Conservation (phyloP, 2,797 vertebrate species). For the Alca torda region DNA sequence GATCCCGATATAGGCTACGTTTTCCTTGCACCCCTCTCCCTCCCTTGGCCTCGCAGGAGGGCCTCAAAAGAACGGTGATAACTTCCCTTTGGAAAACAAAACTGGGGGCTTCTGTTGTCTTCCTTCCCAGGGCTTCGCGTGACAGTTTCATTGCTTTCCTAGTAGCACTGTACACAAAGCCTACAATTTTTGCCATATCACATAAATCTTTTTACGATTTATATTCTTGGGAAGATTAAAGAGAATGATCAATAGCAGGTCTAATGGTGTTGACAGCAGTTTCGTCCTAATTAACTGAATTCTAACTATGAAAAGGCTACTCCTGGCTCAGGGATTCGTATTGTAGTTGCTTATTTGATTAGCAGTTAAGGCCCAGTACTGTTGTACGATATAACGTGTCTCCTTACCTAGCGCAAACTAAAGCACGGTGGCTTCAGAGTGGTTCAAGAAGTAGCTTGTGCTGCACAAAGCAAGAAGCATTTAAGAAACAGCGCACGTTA, state of each 20-base stretch:
- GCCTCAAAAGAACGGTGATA: neutral
- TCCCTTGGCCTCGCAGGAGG: neutral
- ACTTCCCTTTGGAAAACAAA: neutral
- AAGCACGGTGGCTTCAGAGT: neutral
- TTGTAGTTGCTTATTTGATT: neutral
- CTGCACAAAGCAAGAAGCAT: neutral
- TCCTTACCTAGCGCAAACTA: neutral
- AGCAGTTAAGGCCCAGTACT: neutral
- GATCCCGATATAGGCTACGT: neutral
- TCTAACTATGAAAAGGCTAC: conserved; percentile 1
- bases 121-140: neutral
- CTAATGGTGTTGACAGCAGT: conserved; percentile 11
- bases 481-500: neutral
- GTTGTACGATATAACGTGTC: neutral
- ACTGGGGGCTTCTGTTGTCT: neutral
- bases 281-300: conserved; percentile 55
- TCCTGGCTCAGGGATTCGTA: conserved; percentile 1
- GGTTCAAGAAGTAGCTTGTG: conserved; percentile 16
- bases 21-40: neutral
- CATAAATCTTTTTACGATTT: neutral
- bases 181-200: neutral
- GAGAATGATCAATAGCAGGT: conserved; percentile 53
- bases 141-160: neutral
- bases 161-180: neutral
- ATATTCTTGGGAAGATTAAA: conserved; percentile 39